A percentile compares a stretch with the other conserved stretches of the same genome.
Conservation (phyloP, 2,113 vertebrate species). For the Aythya baeri region DNA sequence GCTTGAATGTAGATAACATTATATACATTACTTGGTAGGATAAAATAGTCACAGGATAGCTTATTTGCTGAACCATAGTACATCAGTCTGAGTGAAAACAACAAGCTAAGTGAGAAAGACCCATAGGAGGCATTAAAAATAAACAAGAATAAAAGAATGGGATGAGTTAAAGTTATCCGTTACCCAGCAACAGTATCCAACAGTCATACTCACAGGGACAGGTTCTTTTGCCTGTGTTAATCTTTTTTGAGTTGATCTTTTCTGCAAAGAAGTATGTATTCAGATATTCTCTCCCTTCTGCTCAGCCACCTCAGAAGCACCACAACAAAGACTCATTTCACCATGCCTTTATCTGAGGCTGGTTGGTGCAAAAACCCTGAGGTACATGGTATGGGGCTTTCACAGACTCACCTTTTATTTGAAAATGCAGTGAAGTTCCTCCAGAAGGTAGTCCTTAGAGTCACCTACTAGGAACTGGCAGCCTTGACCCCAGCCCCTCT, state of each 20-base stretch:
- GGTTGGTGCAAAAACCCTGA: background rate
- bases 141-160: background rate
- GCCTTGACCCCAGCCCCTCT: background rate
- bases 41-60: background rate
- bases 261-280: background rate
- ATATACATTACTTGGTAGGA: background rate
- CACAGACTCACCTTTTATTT: background rate
- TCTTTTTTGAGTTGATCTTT: background rate
- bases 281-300: background rate
- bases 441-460: background rate
- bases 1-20: background rate
- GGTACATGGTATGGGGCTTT: background rate
- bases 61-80: background rate
- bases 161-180: background rate
- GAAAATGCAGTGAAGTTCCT: background rate
- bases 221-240: background rate
- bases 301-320: background rate
- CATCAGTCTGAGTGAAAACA: background rate
- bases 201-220: background rate
- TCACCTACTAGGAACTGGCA: background rate
- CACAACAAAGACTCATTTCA: background rate
- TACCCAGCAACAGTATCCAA: constrained; percentile 43
- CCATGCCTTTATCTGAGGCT: background rate
- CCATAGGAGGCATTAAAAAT: background rate
- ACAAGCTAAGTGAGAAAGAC: background rate